A percentile compares a stretch with the other conserved stretches of the same genome.
These are phyloP conservation scores for Pogonocherus hispidulus DNA, from an alignment of 2,888 invertebrate genomes.

Conservation along the genomic window DNA sequence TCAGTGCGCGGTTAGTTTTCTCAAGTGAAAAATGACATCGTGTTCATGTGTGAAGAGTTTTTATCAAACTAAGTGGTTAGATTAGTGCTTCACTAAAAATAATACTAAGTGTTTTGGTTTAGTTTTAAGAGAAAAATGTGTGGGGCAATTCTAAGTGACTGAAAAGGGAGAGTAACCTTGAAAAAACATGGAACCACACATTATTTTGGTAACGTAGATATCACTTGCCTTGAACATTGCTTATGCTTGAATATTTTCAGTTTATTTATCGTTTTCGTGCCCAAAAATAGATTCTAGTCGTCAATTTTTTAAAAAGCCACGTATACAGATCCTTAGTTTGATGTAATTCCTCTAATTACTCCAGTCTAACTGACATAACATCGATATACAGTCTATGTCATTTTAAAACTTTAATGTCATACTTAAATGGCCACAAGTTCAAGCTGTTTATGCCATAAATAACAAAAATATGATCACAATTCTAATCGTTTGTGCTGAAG, in stretches of 20 bases:
- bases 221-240: neutral
- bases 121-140: conserved; percentile 4
- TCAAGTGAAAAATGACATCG: conserved; percentile 19
- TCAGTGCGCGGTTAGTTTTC: conserved; percentile 7
- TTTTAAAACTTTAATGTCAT: neutral
- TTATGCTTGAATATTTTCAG: conserved; percentile 11
- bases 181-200: conserved; percentile 44
- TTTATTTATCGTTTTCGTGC: neutral
- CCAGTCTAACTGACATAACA: neutral
- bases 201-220: conserved; percentile 45
- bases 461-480: neutral
- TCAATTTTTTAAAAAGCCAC: conserved; percentile 8
- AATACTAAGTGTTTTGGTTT: conserved; percentile 15
- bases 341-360: neutral
- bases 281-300: neutral
- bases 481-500: neutral
- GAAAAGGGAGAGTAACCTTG: conserved; percentile 46
- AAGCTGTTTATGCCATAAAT: neutral
- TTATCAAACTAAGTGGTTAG: conserved; percentile 12
- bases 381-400: neutral
- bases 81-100: conserved; percentile 13
- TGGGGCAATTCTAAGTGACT: neutral
- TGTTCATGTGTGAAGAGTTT: conserved; percentile 17
- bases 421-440: conserved; percentile 15
- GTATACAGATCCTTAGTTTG: neutral